phyloP scores from a whole-genome alignment of 2,797 vertebrate genomes.

The Tokudaia tokunoshimensis region DNA sequence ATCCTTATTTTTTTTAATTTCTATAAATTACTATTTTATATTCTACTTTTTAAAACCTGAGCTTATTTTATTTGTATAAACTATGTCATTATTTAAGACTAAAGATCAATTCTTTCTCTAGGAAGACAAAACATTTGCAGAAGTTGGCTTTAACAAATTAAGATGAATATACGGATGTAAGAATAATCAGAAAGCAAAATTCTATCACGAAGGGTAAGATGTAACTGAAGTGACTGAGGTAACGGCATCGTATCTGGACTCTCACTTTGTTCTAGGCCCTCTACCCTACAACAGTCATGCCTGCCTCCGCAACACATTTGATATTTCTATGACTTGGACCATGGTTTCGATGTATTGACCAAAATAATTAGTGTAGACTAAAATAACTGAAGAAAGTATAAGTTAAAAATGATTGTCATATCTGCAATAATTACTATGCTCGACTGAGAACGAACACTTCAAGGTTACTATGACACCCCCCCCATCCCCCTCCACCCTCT shows the following conservation, averaged over 20 bases:
- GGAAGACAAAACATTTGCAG: background rate
- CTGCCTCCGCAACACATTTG: background rate
- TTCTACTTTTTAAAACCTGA: background rate
- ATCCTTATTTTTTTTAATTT: background rate
- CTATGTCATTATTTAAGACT: background rate
- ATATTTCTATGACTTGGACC: background rate
- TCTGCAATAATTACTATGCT: background rate
- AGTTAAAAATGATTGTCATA: background rate
- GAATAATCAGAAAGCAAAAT: background rate
- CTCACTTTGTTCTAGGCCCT: background rate
- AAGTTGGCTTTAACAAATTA: background rate
- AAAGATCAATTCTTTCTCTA: background rate
- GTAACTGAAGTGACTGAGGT: background rate
- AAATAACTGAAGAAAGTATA: background rate
- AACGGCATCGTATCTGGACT: background rate
- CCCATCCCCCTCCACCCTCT: too few relatives aligned
- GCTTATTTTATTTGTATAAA: background rate
- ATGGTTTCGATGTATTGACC: background rate
- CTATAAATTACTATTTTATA: background rate
- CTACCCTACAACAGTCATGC: too few relatives aligned
- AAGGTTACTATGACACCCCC: background rate
- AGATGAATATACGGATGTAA: background rate
- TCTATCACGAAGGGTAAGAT: background rate
- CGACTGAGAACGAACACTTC: background rate
- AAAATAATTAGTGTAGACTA: background rate